Percentiles rank a stretch among this genome's conserved stretches.
Evolutionary conservation across 2,113 vertebrate genomes (phyloP).

Genomic region (Spermophilus dauricus): DNA sequence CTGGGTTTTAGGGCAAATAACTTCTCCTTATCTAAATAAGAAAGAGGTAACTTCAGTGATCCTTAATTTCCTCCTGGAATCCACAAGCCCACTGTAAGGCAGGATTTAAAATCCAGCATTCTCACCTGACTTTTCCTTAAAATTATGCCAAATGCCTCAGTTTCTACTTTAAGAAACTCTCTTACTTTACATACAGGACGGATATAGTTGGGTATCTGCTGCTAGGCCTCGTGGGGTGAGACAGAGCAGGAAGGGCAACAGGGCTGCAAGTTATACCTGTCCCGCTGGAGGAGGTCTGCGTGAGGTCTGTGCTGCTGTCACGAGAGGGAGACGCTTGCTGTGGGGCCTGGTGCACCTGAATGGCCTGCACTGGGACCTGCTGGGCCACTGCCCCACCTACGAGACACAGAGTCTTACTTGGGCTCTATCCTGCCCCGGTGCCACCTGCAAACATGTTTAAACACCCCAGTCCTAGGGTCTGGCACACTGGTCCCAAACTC

Average conservation of each 20-base stretch:
- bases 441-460: not conserved
- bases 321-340: slow-evolving; percentile 93
- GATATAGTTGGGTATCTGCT: not conserved
- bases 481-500: not conserved
- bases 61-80: slow-evolving; percentile 17
- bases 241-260: not conserved
- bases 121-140: slow-evolving; percentile 12
- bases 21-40: slow-evolving; percentile 3
- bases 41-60: not conserved
- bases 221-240: not conserved
- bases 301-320: slow-evolving; percentile 96
- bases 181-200: not conserved
- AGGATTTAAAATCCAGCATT: not conserved
- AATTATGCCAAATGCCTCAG: slow-evolving; percentile 11
- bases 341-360: slow-evolving; percentile 96
- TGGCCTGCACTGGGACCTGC: slow-evolving; percentile 96
- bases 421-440: not conserved
- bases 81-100: not conserved
- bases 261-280: slow-evolving; percentile 89
- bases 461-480: not conserved
- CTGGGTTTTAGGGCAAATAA: not conserved
- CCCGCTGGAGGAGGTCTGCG: slow-evolving; percentile 95
- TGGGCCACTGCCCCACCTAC: slow-evolving; percentile 95
- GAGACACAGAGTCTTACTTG: slow-evolving; percentile 68
- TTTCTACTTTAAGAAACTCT: slow-evolving; percentile 11